Conservation (phyloP, 2,797 vertebrate genomes). For the Morelia viridis region DNA sequence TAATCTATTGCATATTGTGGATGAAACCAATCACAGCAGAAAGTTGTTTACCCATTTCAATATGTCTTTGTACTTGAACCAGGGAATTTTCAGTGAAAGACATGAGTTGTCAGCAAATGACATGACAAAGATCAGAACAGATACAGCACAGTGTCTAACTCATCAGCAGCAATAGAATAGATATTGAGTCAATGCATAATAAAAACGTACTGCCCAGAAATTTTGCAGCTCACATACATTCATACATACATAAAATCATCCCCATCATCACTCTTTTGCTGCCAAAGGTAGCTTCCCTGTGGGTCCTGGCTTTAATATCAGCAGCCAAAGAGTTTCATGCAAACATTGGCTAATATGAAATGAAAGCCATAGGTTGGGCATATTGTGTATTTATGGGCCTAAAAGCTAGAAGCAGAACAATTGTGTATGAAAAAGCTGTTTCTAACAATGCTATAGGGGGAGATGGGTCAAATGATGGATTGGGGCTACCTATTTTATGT, state of each 20-base stretch:
- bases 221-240: not conserved
- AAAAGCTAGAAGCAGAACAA: not conserved
- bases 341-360: not conserved
- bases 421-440: not conserved
- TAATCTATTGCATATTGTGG: not conserved
- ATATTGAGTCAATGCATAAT: not conserved
- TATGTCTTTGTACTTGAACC: constrained; percentile 31
- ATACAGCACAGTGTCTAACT: constrained; percentile 4
- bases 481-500: too few relatives aligned
- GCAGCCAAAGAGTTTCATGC: not conserved
- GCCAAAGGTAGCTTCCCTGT: not conserved
- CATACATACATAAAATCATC: not conserved
- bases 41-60: not conserved
- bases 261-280: not conserved
- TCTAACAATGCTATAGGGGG: not conserved
- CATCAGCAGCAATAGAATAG: not conserved
- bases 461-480: not conserved
- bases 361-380: not conserved
- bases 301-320: not conserved
- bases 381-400: not conserved
- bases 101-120: constrained; percentile 19
- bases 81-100: constrained; percentile 5
- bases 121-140: not conserved
- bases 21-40: not conserved
- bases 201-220: not conserved